phyloP scores from a whole-genome alignment of 2,888 invertebrate species.

The Crocallis elinguaria region DNA sequence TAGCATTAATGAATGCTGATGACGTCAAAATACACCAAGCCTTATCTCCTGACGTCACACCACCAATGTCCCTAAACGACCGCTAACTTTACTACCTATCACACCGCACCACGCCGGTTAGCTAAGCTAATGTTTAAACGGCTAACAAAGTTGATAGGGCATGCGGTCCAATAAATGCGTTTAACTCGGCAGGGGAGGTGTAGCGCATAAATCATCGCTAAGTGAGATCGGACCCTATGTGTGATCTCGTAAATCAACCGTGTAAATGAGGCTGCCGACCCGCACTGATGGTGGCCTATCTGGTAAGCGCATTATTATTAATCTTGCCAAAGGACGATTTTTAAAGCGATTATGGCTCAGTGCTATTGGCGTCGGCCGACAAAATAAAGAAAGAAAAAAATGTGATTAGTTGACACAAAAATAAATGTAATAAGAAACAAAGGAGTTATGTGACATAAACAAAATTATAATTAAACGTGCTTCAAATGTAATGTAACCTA shows the following conservation, averaged over 20 bases:
- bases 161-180: slow-evolving; percentile 76
- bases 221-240: slow-evolving; percentile 81
- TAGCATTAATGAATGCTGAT: background rate
- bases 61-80: slow-evolving; percentile 5
- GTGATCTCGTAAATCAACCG: slow-evolving; percentile 82
- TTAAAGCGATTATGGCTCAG: too few species aligned
- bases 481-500: too few species aligned
- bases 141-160: slow-evolving; percentile 76
- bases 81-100: slow-evolving; percentile 33
- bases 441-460: too few species aligned
- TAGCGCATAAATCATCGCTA: slow-evolving; percentile 81
- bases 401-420: too few species aligned
- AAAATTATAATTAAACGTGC: too few species aligned
- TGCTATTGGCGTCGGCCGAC: too few species aligned
- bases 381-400: too few species aligned
- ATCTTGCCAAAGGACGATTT: slow-evolving; percentile 53
- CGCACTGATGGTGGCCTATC: slow-evolving; percentile 70
- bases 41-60: slow-evolving; percentile 18
- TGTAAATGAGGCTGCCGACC: slow-evolving; percentile 73
- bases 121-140: slow-evolving; percentile 57
- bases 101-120: slow-evolving; percentile 42
- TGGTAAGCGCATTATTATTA: slow-evolving; percentile 65
- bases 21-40: slow-evolving; percentile 9
- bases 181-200: slow-evolving; percentile 77
- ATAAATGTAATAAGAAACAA: too few species aligned